A percentile compares a stretch with the other conserved stretches of the same genome.
Evolutionary conservation across 2,888 invertebrate species (phyloP).

Genomic region (Diplolepis rosae): DNA sequence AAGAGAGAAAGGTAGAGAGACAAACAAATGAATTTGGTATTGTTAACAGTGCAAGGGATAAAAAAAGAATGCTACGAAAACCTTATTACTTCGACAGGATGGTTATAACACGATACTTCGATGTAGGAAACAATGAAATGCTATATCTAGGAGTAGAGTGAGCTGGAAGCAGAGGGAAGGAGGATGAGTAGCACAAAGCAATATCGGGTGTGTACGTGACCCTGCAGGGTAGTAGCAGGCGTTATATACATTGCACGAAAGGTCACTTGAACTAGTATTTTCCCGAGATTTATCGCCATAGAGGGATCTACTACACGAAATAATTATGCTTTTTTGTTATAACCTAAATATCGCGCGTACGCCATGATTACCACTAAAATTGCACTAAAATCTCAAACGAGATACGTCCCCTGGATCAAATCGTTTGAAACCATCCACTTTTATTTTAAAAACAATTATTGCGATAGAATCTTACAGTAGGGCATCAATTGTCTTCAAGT

Average conservation of each 20-base stretch:
- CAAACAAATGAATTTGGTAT: no score
- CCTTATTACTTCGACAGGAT: neutral
- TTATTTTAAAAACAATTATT: no score
- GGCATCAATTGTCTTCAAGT: no score
- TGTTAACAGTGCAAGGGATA: neutral
- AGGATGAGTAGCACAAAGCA: constrained; percentile 37
- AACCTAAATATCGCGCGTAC: no score
- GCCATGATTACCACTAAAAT: no score
- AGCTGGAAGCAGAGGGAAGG: neutral
- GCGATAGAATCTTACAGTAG: no score
- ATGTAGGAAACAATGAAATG: neutral
- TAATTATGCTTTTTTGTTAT: constrained; percentile 47
- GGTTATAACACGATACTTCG: neutral
- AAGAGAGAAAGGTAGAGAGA: no score
- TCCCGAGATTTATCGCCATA: constrained; percentile 38
- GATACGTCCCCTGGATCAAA: no score
- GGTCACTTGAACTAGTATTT: constrained; percentile 37
- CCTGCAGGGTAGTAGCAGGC: constrained; percentile 12
- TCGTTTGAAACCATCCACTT: no score
- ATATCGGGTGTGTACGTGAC: constrained; percentile 46
- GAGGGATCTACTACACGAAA: constrained; percentile 43
- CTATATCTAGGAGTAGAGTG: neutral
- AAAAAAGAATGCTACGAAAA: neutral
- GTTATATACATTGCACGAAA: constrained; percentile 37
- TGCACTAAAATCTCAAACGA: no score